These are phyloP conservation scores for Drosophila gunungcola DNA, from an alignment of 1,140 invertebrate species.

Conservation along the genomic window DNA sequence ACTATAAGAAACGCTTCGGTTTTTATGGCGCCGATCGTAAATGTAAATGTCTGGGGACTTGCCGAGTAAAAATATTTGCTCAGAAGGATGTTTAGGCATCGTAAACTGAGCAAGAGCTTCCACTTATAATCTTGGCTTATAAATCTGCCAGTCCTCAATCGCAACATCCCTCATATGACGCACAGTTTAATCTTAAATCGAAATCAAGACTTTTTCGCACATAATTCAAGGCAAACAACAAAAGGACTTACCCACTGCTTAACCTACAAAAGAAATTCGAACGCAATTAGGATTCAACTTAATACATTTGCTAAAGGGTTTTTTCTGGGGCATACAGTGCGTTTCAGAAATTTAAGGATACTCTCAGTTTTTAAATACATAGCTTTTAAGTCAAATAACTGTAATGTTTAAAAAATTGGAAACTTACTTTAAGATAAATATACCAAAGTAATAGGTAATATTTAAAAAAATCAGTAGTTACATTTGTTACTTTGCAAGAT, in stretches of 20 bases:
- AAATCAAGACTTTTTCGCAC: conserved; percentile 66
- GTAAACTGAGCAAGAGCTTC: conserved; percentile 12
- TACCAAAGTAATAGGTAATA: too few relatives aligned
- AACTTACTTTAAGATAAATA: too few relatives aligned
- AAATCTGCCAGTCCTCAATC: conserved; percentile 42
- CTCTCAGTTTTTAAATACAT: background rate
- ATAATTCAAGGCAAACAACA: conserved; percentile 61
- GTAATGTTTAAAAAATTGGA: too few relatives aligned
- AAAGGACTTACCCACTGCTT: conserved; percentile 19
- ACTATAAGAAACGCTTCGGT: conserved; percentile 55
- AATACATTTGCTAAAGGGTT: conserved; percentile 51
- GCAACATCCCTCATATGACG: conserved; percentile 46
- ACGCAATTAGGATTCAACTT: conserved; percentile 19
- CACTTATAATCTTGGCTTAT: conserved; percentile 51
- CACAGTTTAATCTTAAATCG: conserved; percentile 49
- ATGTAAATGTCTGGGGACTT: conserved; percentile 51
- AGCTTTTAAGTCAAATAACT: too few relatives aligned
- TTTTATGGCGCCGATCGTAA: conserved; percentile 61
- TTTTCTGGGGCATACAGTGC: background rate
- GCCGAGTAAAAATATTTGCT: conserved; percentile 22
- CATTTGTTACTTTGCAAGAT: too few relatives aligned
- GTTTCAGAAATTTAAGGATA: background rate
- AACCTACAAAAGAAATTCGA: conserved; percentile 2
- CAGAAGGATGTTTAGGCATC: conserved; percentile 15
- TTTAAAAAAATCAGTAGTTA: too few relatives aligned